Conservation (phyloP, 2,888 invertebrate genomes). For the Ganaspis brasiliensis region DNA sequence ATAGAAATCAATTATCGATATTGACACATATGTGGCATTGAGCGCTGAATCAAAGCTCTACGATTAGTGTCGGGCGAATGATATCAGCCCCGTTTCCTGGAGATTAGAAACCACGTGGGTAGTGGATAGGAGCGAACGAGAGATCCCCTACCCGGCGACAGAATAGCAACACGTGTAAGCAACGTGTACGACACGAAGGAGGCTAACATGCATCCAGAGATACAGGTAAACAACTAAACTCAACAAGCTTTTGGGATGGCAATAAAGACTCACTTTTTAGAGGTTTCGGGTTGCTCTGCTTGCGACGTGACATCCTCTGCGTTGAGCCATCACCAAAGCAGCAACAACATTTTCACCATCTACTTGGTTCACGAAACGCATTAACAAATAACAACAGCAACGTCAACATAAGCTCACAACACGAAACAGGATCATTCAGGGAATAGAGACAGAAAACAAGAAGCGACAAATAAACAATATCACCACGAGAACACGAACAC, state of each 20-base stretch:
- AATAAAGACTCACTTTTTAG: conserved; percentile 91
- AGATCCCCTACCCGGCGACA: conserved; percentile 40
- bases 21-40: conserved; percentile 21
- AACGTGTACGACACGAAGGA: conserved; percentile 25
- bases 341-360: conserved; percentile 70
- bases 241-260: neutral
- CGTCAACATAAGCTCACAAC: conserved; percentile 56
- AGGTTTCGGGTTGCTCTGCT: conserved; percentile 97
- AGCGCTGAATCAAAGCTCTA: neutral
- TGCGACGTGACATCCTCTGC: conserved; percentile 92
- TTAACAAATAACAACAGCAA: conserved; percentile 32
- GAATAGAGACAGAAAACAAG: conserved; percentile 19
- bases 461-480: conserved; percentile 30
- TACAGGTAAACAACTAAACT: neutral
- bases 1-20: conserved; percentile 24
- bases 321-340: conserved; percentile 78
- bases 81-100: conserved; percentile 34
- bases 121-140: conserved; percentile 25
- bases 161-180: conserved; percentile 39
- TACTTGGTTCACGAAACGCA: conserved; percentile 50
- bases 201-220: neutral
- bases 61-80: conserved; percentile 18
- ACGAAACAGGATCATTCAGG: conserved; percentile 54
- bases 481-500: conserved; percentile 34
- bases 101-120: conserved; percentile 41